Evolutionary conservation across 2,113 vertebrate genomes (phyloP).

Genomic region (Neolamprologus cancellatus): DNA sequence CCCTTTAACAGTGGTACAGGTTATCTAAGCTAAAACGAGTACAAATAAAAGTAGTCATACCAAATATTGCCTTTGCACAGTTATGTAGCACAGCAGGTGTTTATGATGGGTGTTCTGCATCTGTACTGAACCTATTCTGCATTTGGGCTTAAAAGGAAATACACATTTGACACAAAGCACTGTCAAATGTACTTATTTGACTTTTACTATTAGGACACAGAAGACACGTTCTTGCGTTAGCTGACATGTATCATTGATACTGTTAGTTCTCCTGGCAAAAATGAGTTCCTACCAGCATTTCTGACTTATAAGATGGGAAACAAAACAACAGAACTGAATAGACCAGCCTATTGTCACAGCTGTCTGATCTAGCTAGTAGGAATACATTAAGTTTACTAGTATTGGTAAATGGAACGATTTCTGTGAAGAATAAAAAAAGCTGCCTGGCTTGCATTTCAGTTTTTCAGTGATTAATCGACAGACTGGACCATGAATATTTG

Average conservation of each 20-base stretch:
- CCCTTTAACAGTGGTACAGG: no score
- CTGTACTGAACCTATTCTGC: background rate
- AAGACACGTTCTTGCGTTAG: rapidly evolving
- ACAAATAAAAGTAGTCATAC: no score
- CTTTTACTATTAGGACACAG: background rate
- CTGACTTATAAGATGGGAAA: background rate
- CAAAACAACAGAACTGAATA: background rate
- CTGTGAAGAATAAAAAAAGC: background rate
- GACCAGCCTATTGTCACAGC: background rate
- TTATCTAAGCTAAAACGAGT: no score
- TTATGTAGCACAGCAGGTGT: background rate
- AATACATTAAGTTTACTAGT: background rate
- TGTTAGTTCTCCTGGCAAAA: background rate
- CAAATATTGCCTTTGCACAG: no score
- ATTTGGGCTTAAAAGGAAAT: background rate
- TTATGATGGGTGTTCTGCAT: background rate
- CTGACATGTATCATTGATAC: background rate
- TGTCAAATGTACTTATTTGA: background rate
- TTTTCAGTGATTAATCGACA: background rate
- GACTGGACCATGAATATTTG: background rate
- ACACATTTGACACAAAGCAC: background rate
- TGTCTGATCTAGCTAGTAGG: background rate
- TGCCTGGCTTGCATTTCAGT: background rate
- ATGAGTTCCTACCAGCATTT: background rate
- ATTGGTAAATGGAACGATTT: rapidly evolving